Base-by-base conservation (phyloP, 2,888 invertebrate genomes). In the Temnothorax rugatulus region DNA sequence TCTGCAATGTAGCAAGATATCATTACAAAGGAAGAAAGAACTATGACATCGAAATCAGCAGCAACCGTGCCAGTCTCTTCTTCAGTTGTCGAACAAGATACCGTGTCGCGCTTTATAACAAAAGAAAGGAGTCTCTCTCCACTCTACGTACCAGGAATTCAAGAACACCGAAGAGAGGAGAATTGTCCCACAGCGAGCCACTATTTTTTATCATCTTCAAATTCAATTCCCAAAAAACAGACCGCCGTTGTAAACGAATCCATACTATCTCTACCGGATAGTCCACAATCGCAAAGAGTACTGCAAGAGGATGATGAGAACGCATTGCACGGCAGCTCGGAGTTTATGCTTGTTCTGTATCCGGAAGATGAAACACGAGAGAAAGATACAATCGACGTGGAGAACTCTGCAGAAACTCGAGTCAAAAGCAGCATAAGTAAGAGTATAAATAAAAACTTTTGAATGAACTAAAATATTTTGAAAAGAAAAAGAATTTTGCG, bases 271-370 rank as follows among this genome's bases (percentile, higher is more conserved):
- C 71, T 88, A 11, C 75, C 84, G 0, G 52, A 21, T 3, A 79
- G 87, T 18, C 90, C 91, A 5, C 79, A 44, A n/a, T 52, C 41
- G 13, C 75, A 66, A 7, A 13, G 21, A 50, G 59, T 73, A 34
- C 9, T 54, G 15, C 87, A 90, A 89, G 91, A 90, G 82, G 92
- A 94, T 84, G 95, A 95, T 63, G 95, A 95, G 75, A 95, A 95
- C 89, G 95, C 95, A 75, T 91, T 95, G 64, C 96, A 96, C 74
- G 97, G 96, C 59, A 97, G 97, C 94, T 97, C 97, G 75, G 98
- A 98, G 94, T 97, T 98, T 92, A 97, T 98, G 97, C 95, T 98
- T 87, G 97, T 98, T 74, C 95, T 98, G 68, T 96, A 96, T 92
- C 97, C 97, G 13, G 95, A 95, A 76, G 95, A 95, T 47, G 63